These are phyloP conservation scores for Coilia nasus DNA, from an alignment of 2,797 vertebrate species.

Conservation along the genomic window DNA sequence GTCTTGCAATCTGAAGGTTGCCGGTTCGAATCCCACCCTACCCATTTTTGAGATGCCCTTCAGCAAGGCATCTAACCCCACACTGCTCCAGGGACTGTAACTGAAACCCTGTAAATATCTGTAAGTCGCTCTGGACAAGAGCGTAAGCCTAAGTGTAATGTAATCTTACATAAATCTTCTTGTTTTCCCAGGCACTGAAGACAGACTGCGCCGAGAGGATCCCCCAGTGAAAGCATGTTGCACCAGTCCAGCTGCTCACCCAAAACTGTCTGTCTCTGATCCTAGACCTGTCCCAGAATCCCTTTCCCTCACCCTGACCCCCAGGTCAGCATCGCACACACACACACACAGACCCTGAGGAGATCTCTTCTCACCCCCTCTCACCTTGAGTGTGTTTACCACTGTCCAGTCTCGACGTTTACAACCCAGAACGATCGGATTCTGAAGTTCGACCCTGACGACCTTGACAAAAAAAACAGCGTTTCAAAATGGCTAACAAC, in stretches of 20 bases:
- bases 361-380: not conserved
- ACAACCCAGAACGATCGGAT: constrained; percentile 30
- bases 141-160: no score
- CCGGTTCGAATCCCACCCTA: no score
- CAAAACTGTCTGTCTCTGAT: not conserved
- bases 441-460: constrained; percentile 14
- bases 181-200: not conserved
- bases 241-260: constrained; percentile 21
- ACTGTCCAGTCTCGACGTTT: constrained; percentile 40
- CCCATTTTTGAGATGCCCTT: no score
- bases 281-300: not conserved
- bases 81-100: no score
- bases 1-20: no score
- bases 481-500: constrained; percentile 84
- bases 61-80: no score
- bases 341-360: not conserved
- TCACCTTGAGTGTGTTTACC: constrained; percentile 20
- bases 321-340: not conserved
- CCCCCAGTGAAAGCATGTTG: constrained; percentile 2
- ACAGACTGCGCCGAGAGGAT: not conserved
- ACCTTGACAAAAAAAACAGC: not conserved
- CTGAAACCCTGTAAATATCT: no score
- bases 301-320: not conserved
- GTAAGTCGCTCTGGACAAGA: no score
- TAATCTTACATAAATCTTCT: not conserved